Base-by-base conservation (phyloP, 1,140 invertebrate genomes). In the Caenorhabditis inopinata region DNA sequence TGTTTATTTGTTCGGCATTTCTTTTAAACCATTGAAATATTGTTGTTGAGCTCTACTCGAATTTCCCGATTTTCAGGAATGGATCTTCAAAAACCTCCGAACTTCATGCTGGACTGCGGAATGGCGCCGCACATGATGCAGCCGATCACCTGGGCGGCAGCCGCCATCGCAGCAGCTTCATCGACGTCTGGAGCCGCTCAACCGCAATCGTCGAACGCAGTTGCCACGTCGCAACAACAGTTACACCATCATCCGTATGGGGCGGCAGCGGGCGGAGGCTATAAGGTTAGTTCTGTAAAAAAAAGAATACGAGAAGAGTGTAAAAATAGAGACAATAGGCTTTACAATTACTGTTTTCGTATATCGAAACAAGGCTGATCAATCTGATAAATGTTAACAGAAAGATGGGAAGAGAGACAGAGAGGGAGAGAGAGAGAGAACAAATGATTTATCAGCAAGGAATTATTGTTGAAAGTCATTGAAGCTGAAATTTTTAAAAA, bases 11-110 rank as follows among this genome's bases (percentile, higher is more conserved):
- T 74, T 11, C 23, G 9, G 12, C 1, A 14, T 27, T 2, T 38
- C 53, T 62, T 29, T 3, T n/a, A 38, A 29, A 62, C n/a, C n/a
- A n/a, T n/a, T n/a, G n/a, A n/a, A n/a, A n/a, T n/a, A n/a, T n/a
- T n/a, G n/a, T n/a, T n/a, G n/a, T n/a, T n/a, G n/a, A n/a, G n/a
- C n/a, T n/a, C n/a, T n/a, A n/a, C n/a, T n/a, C n/a, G n/a, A n/a
- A n/a, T n/a, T n/a, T n/a, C n/a, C n/a, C n/a, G n/a, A 32, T 35
- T 45, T 35, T 35, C 21, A 16, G 46, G 14, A n/a, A 48, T 49
- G 45, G 74, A 48, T 75, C 74, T 47, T 25, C 45, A 75, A 47
- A 47, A 75, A 48, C 74, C 45, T 27, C 47, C 47, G 27, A 48
- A 29, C 18, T 75, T 47, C 14, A 29, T 49, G 48, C 16, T 76